These are phyloP conservation scores for Tortrix viridana DNA, from an alignment of 2,888 invertebrate genomes.

Conservation along the genomic window DNA sequence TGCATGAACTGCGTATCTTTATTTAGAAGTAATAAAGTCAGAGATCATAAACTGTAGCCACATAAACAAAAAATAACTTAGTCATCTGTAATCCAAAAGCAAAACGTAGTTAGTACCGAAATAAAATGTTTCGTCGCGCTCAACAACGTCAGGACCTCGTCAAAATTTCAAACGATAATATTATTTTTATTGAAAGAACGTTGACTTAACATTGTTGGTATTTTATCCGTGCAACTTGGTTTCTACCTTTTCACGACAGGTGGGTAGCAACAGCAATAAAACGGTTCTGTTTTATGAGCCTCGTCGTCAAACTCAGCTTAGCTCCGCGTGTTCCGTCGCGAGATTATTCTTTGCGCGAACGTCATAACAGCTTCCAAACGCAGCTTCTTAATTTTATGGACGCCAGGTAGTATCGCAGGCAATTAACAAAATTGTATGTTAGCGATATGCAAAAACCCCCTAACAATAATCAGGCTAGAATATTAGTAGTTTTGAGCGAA, in stretches of 20 bases:
- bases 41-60: neutral
- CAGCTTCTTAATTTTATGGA: slow-evolving; percentile 61
- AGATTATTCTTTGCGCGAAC: slow-evolving; percentile 44
- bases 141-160: slow-evolving; percentile 27
- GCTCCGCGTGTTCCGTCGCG: slow-evolving; percentile 54
- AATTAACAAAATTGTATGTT: slow-evolving; percentile 32
- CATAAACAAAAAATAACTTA: slow-evolving; percentile 18
- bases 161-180: slow-evolving; percentile 35
- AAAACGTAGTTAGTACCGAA: slow-evolving; percentile 22
- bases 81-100: slow-evolving; percentile 17
- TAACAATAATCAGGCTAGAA: slow-evolving; percentile 24
- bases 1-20: too few relatives aligned
- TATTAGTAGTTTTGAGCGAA: slow-evolving; percentile 27
- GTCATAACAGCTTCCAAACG: slow-evolving; percentile 46
- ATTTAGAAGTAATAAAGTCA: too few relatives aligned
- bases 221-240: slow-evolving; percentile 47
- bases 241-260: slow-evolving; percentile 50
- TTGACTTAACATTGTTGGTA: slow-evolving; percentile 49
- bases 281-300: slow-evolving; percentile 68
- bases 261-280: slow-evolving; percentile 62
- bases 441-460: slow-evolving; percentile 32
- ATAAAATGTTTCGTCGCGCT: slow-evolving; percentile 28
- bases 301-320: slow-evolving; percentile 66
- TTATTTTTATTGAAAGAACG: slow-evolving; percentile 39
- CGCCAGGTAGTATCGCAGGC: slow-evolving; percentile 35